Evolutionary conservation across 2,113 vertebrate genomes (phyloP).

Genomic region (Brienomyrus brachyistius): DNA sequence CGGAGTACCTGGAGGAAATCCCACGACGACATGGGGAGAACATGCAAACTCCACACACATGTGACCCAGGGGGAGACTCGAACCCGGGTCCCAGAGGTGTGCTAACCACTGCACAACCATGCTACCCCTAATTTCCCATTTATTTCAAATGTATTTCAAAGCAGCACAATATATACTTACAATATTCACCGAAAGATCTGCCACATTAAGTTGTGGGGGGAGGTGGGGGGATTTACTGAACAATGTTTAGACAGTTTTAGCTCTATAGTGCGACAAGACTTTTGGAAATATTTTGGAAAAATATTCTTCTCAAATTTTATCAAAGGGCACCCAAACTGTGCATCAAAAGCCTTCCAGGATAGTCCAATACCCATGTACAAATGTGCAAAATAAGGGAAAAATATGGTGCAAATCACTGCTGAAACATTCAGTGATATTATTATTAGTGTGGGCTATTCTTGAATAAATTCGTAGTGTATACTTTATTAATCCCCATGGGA

Average conservation of each 20-base stretch:
- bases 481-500: no score
- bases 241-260: not conserved
- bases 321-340: not conserved
- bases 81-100: no score
- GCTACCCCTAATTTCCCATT: not conserved
- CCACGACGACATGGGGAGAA: no score
- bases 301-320: not conserved
- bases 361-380: not conserved
- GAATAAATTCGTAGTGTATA: not conserved
- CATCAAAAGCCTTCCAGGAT: not conserved
- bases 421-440: not conserved
- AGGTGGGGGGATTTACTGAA: not conserved
- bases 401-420: not conserved
- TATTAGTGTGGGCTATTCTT: not conserved
- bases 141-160: not conserved
- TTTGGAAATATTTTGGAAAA: not conserved
- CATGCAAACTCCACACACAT: no score
- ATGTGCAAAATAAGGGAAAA: not conserved
- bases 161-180: not conserved
- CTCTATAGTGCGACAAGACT: no score
- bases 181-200: not conserved
- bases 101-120: no score
- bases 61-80: no score
- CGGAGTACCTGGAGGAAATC: no score
- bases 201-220: not conserved